phyloP scores from a whole-genome alignment of 2,888 invertebrate species.

The Cataglyphis cursor region DNA sequence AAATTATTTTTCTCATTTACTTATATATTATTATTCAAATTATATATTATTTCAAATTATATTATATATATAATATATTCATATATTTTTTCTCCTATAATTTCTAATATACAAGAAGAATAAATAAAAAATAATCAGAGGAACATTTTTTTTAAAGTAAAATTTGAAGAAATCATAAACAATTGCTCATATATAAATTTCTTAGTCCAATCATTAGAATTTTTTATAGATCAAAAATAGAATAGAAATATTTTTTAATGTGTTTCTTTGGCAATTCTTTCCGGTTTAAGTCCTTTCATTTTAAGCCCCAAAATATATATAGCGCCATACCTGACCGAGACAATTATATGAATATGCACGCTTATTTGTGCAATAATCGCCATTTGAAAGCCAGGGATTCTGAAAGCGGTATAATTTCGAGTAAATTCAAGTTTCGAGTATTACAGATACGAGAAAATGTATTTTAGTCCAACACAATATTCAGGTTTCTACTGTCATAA shows the following conservation, averaged over 20 bases:
- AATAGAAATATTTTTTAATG: neutral
- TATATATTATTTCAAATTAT: no score
- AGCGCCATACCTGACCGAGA: neutral
- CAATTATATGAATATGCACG: neutral
- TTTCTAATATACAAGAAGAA: no score
- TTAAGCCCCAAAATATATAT: neutral
- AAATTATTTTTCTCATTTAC: no score
- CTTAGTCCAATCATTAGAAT: neutral
- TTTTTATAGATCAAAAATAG: neutral
- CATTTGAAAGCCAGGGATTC: conserved; percentile 13
- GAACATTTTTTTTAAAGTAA: neutral
- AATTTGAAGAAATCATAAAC: neutral
- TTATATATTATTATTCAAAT: no score
- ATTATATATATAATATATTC: no score
- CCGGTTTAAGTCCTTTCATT: neutral
- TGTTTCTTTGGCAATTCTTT: neutral
- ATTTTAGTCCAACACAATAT: neutral
- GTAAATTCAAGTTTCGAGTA: conserved; percentile 10
- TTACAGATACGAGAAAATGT: conserved; percentile 24
- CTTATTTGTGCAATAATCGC: conserved; percentile 24
- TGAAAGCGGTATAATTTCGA: conserved; percentile 5
- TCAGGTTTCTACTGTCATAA: neutral
- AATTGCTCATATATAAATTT: neutral
- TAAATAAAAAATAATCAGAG: neutral
- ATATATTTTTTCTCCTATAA: no score